These are phyloP conservation scores for Cheilosia pagana DNA, from an alignment of 2,888 invertebrate genomes.

Conservation along the genomic window DNA sequence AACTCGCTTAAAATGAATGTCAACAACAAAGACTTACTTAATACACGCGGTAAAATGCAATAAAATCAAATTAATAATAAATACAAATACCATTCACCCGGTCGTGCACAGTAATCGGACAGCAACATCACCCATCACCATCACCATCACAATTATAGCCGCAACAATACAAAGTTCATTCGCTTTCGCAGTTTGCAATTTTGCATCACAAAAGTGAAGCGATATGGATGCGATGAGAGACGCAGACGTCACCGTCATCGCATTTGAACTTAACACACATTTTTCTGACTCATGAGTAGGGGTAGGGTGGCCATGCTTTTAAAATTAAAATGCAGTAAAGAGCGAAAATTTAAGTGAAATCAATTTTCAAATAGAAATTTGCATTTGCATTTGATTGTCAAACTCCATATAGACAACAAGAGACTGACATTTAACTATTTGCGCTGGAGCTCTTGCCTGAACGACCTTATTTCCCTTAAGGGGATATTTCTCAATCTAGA, in stretches of 20 bases:
- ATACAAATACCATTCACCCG: conserved; percentile 60
- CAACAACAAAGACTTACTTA: conserved; percentile 46
- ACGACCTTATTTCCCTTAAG: too few species aligned
- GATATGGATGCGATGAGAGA: conserved; percentile 10
- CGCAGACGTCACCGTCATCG: conserved; percentile 22
- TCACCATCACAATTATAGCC: too few species aligned
- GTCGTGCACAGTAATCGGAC: conserved; percentile 41
- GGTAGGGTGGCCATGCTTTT: conserved; percentile 40
- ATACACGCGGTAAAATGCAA: conserved; percentile 25
- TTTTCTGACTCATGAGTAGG: conserved; percentile 68
- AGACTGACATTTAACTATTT: too few species aligned
- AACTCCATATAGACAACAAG: too few species aligned
- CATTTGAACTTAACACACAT: conserved; percentile 73
- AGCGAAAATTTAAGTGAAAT: too few species aligned
- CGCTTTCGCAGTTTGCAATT: conserved; percentile 48
- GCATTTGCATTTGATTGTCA: too few species aligned
- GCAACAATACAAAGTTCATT: conserved; percentile 60
- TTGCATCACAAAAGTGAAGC: conserved; percentile 40
- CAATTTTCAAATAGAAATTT: too few species aligned
- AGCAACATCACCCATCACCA: background rate
- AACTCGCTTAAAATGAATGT: background rate
- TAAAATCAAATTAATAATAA: conserved; percentile 46
- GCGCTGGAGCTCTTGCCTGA: too few species aligned
- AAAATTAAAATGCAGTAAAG: background rate
- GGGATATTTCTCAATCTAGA: too few species aligned